Conservation (phyloP, 2,113 vertebrate genomes). For the Vimba vimba region DNA sequence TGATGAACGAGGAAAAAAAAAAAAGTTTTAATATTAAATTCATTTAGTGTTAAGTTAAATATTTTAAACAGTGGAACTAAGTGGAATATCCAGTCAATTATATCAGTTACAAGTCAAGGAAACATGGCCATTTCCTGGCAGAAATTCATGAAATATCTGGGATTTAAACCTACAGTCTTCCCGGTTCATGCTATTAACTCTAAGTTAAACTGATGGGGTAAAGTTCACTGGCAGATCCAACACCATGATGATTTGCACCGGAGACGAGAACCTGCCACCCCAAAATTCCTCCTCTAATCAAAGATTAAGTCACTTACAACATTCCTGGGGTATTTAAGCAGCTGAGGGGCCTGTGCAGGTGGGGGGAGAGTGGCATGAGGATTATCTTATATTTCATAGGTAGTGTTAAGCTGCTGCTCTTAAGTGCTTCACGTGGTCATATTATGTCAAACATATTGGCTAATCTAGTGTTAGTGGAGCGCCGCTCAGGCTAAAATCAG, state of each 20-base stretch:
- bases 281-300: constrained; percentile 65
- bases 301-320: constrained; percentile 76
- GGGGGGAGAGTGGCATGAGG: constrained; percentile 35
- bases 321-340: constrained; percentile 71
- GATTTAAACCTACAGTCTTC: constrained; percentile 12
- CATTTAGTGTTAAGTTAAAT: neutral
- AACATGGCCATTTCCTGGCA: neutral
- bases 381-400: constrained; percentile 73
- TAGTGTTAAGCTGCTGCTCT: constrained; percentile 59
- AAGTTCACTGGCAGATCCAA: constrained; percentile 52
- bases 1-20: neutral
- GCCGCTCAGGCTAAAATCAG: constrained; percentile 61
- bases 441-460: constrained; percentile 51
- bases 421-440: constrained; percentile 51
- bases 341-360: constrained; percentile 61
- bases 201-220: constrained; percentile 45
- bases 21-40: neutral
- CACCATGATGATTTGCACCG: constrained; percentile 34
- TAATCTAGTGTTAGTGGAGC: constrained; percentile 67
- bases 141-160: neutral
- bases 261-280: constrained; percentile 48
- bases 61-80: neutral
- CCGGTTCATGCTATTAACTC: constrained; percentile 29
- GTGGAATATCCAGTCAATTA: neutral
- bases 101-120: neutral